Conservation (phyloP, 2,797 vertebrate genomes). For the Allobates femoralis region DNA sequence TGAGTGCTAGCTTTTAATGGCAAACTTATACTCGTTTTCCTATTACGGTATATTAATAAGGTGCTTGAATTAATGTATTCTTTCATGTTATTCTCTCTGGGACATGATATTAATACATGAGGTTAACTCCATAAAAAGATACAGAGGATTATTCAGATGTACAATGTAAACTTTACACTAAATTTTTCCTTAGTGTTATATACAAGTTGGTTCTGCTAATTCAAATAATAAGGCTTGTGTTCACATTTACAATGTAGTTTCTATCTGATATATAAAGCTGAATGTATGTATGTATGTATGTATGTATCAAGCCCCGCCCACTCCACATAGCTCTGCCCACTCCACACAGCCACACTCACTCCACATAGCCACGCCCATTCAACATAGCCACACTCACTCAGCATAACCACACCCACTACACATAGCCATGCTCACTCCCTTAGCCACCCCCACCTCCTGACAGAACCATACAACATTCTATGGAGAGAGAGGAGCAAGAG, state of each 20-base stretch:
- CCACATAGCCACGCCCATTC: too few species aligned
- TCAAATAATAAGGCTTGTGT: background rate
- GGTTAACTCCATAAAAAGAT: background rate
- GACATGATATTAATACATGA: constrained; percentile 20
- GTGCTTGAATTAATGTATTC: constrained; percentile 18
- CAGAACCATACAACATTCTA: too few species aligned
- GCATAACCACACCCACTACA: too few species aligned
- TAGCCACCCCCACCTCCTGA: too few species aligned
- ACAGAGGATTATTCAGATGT: background rate
- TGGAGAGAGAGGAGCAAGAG: too few species aligned
- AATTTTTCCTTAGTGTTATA: background rate
- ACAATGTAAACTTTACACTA: background rate
- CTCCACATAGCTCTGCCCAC: too few species aligned
- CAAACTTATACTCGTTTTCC: background rate
- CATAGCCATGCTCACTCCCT: too few species aligned
- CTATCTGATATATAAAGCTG: too few species aligned
- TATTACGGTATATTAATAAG: constrained; percentile 45
- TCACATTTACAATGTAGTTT: background rate
- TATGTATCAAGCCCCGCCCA: too few species aligned
- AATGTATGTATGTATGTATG: too few species aligned
- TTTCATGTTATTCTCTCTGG: constrained; percentile 30
- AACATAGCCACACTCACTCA: too few species aligned
- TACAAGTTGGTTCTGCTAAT: background rate
- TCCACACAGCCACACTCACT: too few species aligned
- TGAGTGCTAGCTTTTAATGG: constrained; percentile 23